These are phyloP conservation scores for Paramacrobiotus metropolitanus DNA, from an alignment of 1,140 invertebrate species.

Conservation along the genomic window DNA sequence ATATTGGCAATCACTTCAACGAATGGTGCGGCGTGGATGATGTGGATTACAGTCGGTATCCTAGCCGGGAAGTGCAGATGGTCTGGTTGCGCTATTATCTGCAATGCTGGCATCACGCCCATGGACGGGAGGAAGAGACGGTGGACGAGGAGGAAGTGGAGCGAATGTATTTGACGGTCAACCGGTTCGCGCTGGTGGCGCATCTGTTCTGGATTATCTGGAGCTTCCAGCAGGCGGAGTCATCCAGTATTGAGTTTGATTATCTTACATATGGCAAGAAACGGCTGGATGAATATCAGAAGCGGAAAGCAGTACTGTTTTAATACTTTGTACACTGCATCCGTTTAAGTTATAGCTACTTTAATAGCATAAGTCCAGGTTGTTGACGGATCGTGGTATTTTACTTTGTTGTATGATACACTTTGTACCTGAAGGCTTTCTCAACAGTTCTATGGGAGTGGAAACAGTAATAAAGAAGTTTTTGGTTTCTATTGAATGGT, in stretches of 20 bases:
- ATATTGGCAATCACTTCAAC: constrained; percentile 92
- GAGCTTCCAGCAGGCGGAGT: constrained; percentile 65
- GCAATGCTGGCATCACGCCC: constrained; percentile 18
- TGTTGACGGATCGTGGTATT: no score
- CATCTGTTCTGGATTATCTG: constrained; percentile 83
- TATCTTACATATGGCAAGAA: constrained; percentile 30
- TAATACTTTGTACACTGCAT: no score
- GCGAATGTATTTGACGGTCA: constrained; percentile 44
- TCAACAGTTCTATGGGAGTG: no score
- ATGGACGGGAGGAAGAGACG: constrained; percentile 4
- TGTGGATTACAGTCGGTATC: neutral
- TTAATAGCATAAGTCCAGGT: no score
- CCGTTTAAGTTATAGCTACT: no score
- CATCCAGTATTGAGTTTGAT: constrained; percentile 80
- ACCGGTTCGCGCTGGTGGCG: constrained; percentile 46
- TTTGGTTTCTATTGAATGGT: no score
- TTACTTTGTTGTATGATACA: no score
- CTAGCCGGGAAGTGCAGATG: constrained; percentile 27
- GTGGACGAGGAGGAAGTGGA: constrained; percentile 34
- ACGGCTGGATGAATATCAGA: constrained; percentile 18
- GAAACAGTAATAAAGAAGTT: no score
- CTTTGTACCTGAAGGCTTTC: no score
- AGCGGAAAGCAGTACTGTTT: constrained; percentile 17
- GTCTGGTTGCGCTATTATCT: constrained; percentile 58
- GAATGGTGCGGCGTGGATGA: constrained; percentile 47